phyloP scores from a whole-genome alignment of 1,140 invertebrate genomes.

The Choristoneura fumiferana region DNA sequence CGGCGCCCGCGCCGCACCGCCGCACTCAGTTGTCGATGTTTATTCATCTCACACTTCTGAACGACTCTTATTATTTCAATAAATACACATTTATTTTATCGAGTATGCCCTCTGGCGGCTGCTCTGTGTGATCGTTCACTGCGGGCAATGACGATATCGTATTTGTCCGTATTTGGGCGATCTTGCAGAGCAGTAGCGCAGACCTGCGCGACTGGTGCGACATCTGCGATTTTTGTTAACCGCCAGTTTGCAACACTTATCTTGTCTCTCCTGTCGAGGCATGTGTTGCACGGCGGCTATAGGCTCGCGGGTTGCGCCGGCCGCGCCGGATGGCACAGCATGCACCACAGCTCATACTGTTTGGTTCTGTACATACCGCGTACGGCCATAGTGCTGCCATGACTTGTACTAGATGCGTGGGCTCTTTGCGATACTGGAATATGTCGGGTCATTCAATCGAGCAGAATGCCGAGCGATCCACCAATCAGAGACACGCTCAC shows the following conservation, averaged over 20 bases:
- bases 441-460: neutral
- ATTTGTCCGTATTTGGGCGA: too few species aligned
- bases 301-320: neutral
- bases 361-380: slow-evolving; percentile 33
- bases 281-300: neutral
- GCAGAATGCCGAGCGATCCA: neutral
- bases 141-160: too few species aligned
- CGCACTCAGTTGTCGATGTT: slow-evolving; percentile 46
- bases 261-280: neutral
- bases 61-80: slow-evolving; percentile 37
- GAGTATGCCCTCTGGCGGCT: neutral
- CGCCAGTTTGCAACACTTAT: too few species aligned
- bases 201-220: neutral
- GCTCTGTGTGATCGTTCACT: neutral
- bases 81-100: slow-evolving; percentile 23
- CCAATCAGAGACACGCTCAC: neutral
- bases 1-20: neutral
- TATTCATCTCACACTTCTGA: slow-evolving; percentile 53
- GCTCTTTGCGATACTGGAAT: neutral
- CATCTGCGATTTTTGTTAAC: too few species aligned
- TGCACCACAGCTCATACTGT: slow-evolving; percentile 30
- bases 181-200: neutral
- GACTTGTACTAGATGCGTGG: neutral
- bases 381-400: slow-evolving; percentile 21
- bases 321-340: slow-evolving; percentile 23